Percentiles rank a stretch among this genome's conserved stretches.
Conservation (phyloP, 1,140 invertebrate genomes). For the Aleiodes sp. region DNA sequence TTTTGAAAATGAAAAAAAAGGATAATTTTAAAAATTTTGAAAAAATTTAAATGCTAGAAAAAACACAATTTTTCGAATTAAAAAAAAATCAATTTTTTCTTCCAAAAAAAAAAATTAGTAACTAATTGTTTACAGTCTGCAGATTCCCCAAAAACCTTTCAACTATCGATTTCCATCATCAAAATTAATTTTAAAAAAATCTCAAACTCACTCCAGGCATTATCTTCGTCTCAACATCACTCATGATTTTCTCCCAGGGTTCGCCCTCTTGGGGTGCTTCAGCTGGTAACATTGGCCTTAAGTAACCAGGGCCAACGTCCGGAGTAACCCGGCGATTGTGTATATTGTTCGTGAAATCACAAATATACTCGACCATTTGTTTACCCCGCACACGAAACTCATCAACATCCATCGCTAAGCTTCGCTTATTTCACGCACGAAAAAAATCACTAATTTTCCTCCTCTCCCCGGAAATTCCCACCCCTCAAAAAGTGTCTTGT, state of each 20-base stretch:
- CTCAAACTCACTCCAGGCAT: conserved; percentile 90
- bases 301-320: conserved; percentile 91
- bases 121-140: too few relatives aligned
- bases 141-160: too few relatives aligned
- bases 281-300: conserved; percentile 81
- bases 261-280: conserved; percentile 89
- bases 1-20: too few relatives aligned
- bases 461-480: too few relatives aligned
- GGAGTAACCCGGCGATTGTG: conserved; percentile 85
- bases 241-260: conserved; percentile 91
- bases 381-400: conserved; percentile 91
- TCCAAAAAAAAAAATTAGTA: neutral
- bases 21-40: neutral
- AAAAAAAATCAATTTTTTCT: neutral
- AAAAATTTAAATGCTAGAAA: neutral
- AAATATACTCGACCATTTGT: conserved; percentile 99
- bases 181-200: neutral
- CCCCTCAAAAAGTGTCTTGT: too few relatives aligned
- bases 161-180: neutral
- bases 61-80: neutral
- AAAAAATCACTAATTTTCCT: neutral
- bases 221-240: conserved; percentile 93
- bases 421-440: neutral
- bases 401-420: conserved; percentile 79
- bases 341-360: conserved; percentile 92